A percentile compares a stretch with the other conserved stretches of the same genome.
These are phyloP conservation scores for Dryobates pubescens DNA, from an alignment of 2,797 vertebrate species.

Conservation along the genomic window DNA sequence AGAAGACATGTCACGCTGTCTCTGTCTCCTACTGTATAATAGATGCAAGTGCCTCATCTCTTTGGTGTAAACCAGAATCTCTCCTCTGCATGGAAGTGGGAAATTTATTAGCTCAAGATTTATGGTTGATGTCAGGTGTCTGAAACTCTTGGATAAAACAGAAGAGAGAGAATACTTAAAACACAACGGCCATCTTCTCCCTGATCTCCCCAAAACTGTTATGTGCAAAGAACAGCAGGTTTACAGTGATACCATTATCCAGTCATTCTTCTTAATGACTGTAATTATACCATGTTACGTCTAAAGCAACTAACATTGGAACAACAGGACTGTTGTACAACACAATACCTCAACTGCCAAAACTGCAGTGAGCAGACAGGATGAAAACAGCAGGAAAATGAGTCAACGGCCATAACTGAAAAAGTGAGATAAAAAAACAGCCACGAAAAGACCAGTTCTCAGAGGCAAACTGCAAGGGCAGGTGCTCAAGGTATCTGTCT, in stretches of 20 bases:
- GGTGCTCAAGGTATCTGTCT: not conserved
- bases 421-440: not conserved
- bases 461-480: not conserved
- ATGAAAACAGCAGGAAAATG: slow-evolving; percentile 39
- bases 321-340: not conserved
- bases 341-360: not conserved
- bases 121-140: not conserved
- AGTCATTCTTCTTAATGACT: slow-evolving; percentile 2
- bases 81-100: not conserved
- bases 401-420: slow-evolving; percentile 34
- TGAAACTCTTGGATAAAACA: not conserved
- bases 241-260: not conserved
- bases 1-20: not conserved
- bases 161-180: not conserved
- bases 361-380: not conserved
- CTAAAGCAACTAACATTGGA: not conserved
- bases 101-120: slow-evolving; percentile 11
- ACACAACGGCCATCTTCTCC: not conserved
- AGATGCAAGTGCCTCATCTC: not conserved
- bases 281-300: not conserved
- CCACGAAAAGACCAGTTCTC: not conserved
- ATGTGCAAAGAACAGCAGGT: not conserved
- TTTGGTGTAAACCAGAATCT: not conserved
- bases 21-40: not conserved
- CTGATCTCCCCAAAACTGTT: not conserved